Conservation (phyloP, 2,797 vertebrate species). For the Remorina albescens region DNA sequence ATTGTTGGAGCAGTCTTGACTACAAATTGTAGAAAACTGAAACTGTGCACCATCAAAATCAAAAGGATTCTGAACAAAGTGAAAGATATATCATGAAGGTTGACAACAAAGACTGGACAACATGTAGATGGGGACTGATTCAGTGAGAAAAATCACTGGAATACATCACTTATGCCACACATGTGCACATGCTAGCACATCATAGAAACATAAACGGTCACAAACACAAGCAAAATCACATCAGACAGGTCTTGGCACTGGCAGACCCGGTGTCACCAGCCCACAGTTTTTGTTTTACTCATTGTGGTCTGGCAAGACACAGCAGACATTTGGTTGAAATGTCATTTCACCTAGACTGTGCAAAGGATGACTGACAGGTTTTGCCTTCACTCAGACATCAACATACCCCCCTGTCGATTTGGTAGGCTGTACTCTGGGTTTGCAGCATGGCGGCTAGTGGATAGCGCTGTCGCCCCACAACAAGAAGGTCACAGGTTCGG, state of each 20-base stretch:
- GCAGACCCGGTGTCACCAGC: conserved; percentile 21
- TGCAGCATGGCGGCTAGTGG: too few relatives aligned
- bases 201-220: conserved; percentile 18
- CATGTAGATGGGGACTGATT: background rate
- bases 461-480: too few relatives aligned
- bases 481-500: too few relatives aligned
- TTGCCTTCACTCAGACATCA: conserved; percentile 16
- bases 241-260: conserved; percentile 30
- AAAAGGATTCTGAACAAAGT: conserved; percentile 30
- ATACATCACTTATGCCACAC: conserved; percentile 9
- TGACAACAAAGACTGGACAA: background rate
- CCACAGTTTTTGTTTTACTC: conserved; percentile 43
- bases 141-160: conserved; percentile 1
- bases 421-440: background rate
- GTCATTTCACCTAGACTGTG: conserved; percentile 21
- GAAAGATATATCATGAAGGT: background rate
- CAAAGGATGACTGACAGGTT: conserved; percentile 30
- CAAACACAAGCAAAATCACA: conserved; percentile 36
- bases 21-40: conserved; percentile 26
- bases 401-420: conserved; percentile 9
- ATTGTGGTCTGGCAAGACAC: conserved; percentile 54
- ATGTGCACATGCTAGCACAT: background rate
- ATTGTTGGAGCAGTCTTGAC: conserved; percentile 27
- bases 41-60: conserved; percentile 33
- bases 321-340: conserved; percentile 24